Conservation (phyloP, 2,797 vertebrate species). For the Leucoraja ocellata region DNA sequence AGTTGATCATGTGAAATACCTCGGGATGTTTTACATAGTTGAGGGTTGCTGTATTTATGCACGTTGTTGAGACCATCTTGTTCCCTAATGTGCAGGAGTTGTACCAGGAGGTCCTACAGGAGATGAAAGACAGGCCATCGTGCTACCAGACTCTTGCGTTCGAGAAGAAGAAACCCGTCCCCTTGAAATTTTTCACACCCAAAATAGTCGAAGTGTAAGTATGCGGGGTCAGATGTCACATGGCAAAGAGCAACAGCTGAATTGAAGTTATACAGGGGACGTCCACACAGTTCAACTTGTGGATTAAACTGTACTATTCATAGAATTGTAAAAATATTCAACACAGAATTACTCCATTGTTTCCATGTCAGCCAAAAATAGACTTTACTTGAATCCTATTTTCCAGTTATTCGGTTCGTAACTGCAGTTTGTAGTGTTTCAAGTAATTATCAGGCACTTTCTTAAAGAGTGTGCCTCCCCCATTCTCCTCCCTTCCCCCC, state of each 20-base stretch:
- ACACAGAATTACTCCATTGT: too few species aligned
- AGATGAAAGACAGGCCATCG: conserved; percentile 50
- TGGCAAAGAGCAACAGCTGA: not conserved
- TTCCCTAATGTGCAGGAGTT: conserved; percentile 59
- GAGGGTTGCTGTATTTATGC: too few species aligned
- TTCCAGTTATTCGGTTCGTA: too few species aligned
- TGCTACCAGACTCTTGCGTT: conserved; percentile 62
- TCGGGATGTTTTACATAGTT: not conserved
- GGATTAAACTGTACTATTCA: not conserved
- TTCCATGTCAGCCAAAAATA: too few species aligned
- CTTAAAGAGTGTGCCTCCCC: too few species aligned
- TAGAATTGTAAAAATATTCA: too few species aligned
- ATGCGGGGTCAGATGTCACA: not conserved
- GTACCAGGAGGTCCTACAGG: conserved; percentile 56
- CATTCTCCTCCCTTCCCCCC: too few species aligned
- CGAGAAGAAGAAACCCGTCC: conserved; percentile 81
- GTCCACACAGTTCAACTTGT: not conserved
- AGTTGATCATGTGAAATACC: not conserved
- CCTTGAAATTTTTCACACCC: conserved; percentile 80
- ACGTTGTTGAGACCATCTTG: too few species aligned
- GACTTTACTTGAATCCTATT: too few species aligned
- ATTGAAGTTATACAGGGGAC: not conserved
- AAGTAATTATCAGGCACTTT: too few species aligned
- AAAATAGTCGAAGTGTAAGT: conserved; percentile 92
- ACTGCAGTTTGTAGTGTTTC: too few species aligned